These are phyloP conservation scores for Prinia subflava DNA, from an alignment of 2,113 vertebrate species.

Conservation along the genomic window DNA sequence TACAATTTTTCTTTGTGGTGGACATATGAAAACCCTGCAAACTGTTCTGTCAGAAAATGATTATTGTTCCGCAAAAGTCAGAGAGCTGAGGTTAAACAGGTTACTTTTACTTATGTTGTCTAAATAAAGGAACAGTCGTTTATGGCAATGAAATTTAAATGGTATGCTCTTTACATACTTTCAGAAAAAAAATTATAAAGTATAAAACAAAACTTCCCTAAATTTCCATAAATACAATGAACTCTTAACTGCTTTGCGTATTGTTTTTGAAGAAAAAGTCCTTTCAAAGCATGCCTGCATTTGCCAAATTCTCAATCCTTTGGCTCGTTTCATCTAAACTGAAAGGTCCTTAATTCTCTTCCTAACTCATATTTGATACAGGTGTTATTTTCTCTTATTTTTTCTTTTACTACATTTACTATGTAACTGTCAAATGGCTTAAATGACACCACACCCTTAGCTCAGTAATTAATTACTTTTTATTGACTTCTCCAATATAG, in stretches of 20 bases:
- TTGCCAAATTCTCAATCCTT: not conserved
- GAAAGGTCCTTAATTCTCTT: not conserved
- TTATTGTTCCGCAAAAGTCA: slow-evolving; percentile 43
- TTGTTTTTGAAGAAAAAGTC: not conserved
- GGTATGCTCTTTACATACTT: not conserved
- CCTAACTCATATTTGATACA: not conserved
- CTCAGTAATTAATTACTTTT: not conserved
- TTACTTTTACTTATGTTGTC: not conserved
- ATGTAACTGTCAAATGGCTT: not conserved
- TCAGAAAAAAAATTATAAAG: not conserved
- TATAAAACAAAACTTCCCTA: not conserved
- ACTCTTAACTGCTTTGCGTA: not conserved
- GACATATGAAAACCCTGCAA: slow-evolving; percentile 39
- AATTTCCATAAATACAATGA: not conserved
- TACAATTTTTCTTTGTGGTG: slow-evolving; percentile 51
- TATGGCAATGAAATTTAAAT: not conserved
- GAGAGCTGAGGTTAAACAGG: not conserved
- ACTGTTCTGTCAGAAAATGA: slow-evolving; percentile 38
- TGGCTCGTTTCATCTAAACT: not conserved
- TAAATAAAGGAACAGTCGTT: not conserved
- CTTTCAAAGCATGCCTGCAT: not conserved
- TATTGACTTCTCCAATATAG: not conserved
- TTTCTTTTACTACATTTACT: not conserved
- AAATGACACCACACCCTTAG: not conserved
- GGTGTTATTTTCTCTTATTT: not conserved